phyloP scores from a whole-genome alignment of 2,888 invertebrate species.

The Tupiocoris notatus region DNA sequence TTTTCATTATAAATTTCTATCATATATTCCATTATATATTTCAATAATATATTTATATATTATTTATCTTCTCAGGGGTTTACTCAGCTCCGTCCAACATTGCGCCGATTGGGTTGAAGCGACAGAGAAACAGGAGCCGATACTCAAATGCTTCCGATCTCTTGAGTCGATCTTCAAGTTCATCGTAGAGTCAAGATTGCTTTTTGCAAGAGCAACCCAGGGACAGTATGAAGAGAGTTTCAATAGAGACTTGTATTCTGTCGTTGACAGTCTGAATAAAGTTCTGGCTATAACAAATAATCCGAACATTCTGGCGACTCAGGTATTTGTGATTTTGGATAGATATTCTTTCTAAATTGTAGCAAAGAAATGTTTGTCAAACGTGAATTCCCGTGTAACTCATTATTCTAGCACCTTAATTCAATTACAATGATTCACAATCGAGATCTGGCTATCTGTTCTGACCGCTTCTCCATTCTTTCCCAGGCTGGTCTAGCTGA shows the following conservation, averaged over 20 bases:
- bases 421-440: too few relatives aligned
- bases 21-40: too few relatives aligned
- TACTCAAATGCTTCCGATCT: constrained; percentile 85
- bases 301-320: constrained; percentile 74
- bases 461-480: too few relatives aligned
- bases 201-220: constrained; percentile 82
- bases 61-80: constrained; percentile 70
- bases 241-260: constrained; percentile 73
- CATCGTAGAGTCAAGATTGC: constrained; percentile 80
- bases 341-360: too few relatives aligned
- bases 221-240: constrained; percentile 89
- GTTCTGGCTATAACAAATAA: constrained; percentile 67
- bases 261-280: constrained; percentile 74
- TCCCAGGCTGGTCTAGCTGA: constrained; percentile 73
- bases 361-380: too few relatives aligned
- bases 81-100: constrained; percentile 85
- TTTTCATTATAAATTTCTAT: neutral
- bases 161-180: constrained; percentile 90
- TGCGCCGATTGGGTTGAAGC: constrained; percentile 83
- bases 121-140: constrained; percentile 83
- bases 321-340: constrained; percentile 62
- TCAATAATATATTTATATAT: too few relatives aligned
- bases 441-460: too few relatives aligned
- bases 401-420: too few relatives aligned
- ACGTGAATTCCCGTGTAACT: too few relatives aligned